These are phyloP conservation scores for Chanos chanos DNA, from an alignment of 2,797 vertebrate species.

Conservation along the genomic window DNA sequence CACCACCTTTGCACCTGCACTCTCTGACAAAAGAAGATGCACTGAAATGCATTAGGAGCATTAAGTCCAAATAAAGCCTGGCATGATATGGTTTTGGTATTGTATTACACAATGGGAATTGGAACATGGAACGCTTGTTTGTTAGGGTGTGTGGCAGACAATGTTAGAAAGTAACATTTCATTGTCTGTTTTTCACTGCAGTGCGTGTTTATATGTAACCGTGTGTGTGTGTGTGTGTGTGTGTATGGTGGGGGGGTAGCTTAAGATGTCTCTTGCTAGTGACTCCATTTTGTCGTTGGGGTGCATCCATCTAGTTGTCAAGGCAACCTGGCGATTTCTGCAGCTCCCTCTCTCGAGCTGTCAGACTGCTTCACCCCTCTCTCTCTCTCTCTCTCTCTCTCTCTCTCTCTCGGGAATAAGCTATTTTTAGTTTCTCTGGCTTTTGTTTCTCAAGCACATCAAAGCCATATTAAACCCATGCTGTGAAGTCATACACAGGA, in stretches of 20 bases:
- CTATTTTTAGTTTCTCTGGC: conserved; percentile 52
- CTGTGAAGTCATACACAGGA: neutral
- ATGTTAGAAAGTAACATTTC: too few species aligned
- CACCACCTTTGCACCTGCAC: too few species aligned
- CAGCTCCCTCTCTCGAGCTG: conserved; percentile 31
- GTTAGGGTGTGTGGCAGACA: too few species aligned
- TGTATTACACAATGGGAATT: too few species aligned
- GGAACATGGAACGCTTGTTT: too few species aligned
- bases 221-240: neutral
- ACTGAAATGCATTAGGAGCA: too few species aligned
- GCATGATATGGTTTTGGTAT: too few species aligned
- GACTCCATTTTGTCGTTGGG: conserved; percentile 55
- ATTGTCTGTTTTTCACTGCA: neutral
- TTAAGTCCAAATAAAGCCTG: too few species aligned
- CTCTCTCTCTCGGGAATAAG: conserved; percentile 37
- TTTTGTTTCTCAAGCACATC: conserved; percentile 49
- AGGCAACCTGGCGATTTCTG: conserved; percentile 56
- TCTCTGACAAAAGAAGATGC: too few species aligned
- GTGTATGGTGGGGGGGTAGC: conserved; percentile 6
- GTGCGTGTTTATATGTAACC: neutral
- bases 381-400: neutral
- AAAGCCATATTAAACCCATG: conserved; percentile 34
- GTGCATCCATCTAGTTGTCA: conserved; percentile 48
- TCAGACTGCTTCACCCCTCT: conserved; percentile 15
- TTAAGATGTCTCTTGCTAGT: conserved; percentile 51